phyloP scores from a whole-genome alignment of 2,888 invertebrate species.

The Adelphocoris suturalis region DNA sequence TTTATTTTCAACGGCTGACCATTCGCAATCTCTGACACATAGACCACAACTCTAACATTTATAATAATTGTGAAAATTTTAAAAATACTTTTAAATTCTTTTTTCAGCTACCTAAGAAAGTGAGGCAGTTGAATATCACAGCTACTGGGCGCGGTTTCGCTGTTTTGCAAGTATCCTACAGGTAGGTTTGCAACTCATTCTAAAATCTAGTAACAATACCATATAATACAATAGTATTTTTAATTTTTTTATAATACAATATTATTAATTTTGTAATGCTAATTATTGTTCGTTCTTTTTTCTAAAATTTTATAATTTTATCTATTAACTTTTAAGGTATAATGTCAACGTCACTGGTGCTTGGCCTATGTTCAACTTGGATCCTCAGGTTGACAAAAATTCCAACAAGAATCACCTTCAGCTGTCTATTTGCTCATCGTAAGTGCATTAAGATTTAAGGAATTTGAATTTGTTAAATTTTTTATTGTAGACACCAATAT shows the following conservation, averaged over 20 bases:
- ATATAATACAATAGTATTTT: too few relatives aligned
- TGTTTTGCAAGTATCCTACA: constrained; percentile 86
- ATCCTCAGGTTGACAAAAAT: constrained; percentile 91
- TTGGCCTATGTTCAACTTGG: constrained; percentile 91
- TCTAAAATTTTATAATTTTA: too few relatives aligned
- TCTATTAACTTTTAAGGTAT: constrained; percentile 79
- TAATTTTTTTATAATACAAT: too few relatives aligned
- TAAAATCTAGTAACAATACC: too few relatives aligned
- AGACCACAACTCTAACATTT: too few relatives aligned
- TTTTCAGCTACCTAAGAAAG: constrained; percentile 80
- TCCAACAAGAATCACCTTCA: constrained; percentile 88
- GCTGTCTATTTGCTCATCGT: constrained; percentile 90
- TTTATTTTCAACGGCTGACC: constrained; percentile 17
- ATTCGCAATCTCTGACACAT: constrained; percentile 36
- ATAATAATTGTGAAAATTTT: too few relatives aligned
- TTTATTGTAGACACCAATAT: too few relatives aligned
- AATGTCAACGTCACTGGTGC: constrained; percentile 92
- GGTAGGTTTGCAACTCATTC: neutral
- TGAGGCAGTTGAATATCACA: constrained; percentile 85
- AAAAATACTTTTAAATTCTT: too few relatives aligned
- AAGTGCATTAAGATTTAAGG: constrained; percentile 75
- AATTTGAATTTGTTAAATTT: neutral
- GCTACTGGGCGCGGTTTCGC: constrained; percentile 91
- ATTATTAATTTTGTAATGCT: too few relatives aligned
- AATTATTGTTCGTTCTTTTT: too few relatives aligned